Evolutionary conservation across 2,113 vertebrate species (phyloP).

Genomic region (Taurulus bubalis): DNA sequence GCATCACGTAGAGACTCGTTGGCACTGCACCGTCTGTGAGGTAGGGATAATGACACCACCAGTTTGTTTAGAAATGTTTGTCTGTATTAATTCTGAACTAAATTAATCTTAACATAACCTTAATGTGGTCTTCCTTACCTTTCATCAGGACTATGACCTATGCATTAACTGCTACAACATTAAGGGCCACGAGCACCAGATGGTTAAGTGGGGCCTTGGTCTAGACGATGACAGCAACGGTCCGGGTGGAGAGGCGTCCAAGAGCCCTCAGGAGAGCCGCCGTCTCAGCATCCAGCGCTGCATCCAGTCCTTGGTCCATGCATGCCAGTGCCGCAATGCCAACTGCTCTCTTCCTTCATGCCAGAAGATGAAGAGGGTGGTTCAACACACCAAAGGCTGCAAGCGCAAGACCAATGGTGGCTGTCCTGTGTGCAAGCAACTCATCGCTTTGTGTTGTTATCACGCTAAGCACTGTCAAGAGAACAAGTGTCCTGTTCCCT

Average conservation of each 20-base stretch:
- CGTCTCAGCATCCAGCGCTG: slow-evolving; percentile 99
- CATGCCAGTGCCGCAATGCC: slow-evolving; percentile 98
- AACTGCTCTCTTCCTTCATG: slow-evolving; percentile 97
- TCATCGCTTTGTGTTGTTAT: slow-evolving; percentile 98
- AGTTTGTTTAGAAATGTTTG: neutral
- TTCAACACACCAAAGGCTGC: slow-evolving; percentile 99
- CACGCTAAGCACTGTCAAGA: slow-evolving; percentile 99
- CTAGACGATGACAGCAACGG: slow-evolving; percentile 94
- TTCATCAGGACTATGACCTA: slow-evolving; percentile 93
- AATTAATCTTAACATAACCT: neutral
- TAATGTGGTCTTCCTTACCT: slow-evolving; percentile 15
- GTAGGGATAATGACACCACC: slow-evolving; percentile 68
- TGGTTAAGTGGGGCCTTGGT: slow-evolving; percentile 98
- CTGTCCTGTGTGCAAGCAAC: slow-evolving; percentile 99
- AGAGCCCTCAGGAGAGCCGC: slow-evolving; percentile 97
- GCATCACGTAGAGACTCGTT: slow-evolving; percentile 97
- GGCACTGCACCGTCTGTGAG: slow-evolving; percentile 99
- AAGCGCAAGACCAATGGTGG: slow-evolving; percentile 99
- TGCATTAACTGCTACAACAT: slow-evolving; percentile 98
- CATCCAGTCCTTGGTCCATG: slow-evolving; percentile 98
- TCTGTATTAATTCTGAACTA: neutral
- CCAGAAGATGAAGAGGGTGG: slow-evolving; percentile 99
- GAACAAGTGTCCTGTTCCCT: slow-evolving; percentile 99
- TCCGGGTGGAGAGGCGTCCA: slow-evolving; percentile 92
- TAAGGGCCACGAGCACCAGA: slow-evolving; percentile 97